phyloP scores from a whole-genome alignment of 2,888 invertebrate genomes.

The Acronicta alni region DNA sequence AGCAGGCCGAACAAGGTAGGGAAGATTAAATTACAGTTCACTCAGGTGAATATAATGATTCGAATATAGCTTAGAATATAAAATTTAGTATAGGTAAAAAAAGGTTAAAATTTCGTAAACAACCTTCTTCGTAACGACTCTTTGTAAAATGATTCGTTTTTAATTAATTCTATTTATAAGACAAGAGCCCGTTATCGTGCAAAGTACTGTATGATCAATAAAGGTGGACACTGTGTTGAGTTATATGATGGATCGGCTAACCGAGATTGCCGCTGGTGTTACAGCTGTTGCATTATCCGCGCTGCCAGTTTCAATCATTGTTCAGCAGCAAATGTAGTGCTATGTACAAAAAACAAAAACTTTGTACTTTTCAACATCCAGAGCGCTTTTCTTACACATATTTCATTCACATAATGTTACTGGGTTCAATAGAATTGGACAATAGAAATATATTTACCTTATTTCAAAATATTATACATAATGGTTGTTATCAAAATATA shows the following conservation, averaged over 20 bases:
- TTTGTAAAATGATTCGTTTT: neutral
- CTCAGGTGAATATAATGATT: too few species aligned
- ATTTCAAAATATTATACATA: slow-evolving; percentile 78
- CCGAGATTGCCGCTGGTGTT: slow-evolving; percentile 62
- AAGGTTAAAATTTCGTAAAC: neutral
- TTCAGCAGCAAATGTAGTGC: slow-evolving; percentile 68
- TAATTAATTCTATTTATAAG: neutral
- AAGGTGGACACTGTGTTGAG: slow-evolving; percentile 16
- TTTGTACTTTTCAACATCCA: slow-evolving; percentile 32
- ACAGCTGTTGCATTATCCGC: slow-evolving; percentile 73
- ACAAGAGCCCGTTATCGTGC: neutral
- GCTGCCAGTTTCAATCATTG: slow-evolving; percentile 81
- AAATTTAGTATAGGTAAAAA: too few species aligned
- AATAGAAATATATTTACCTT: slow-evolving; percentile 69
- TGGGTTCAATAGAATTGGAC: slow-evolving; percentile 48
- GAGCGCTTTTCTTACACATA: slow-evolving; percentile 19
- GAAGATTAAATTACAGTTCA: neutral
- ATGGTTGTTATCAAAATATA: slow-evolving; percentile 78
- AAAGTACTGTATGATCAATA: slow-evolving; percentile 9
- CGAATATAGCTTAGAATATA: neutral
- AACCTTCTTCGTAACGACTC: neutral
- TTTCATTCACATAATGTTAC: slow-evolving; percentile 17
- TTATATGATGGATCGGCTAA: slow-evolving; percentile 50
- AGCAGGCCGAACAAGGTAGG: neutral
- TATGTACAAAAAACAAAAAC: slow-evolving; percentile 52